Evolutionary conservation across 2,797 vertebrate species (phyloP), one percentile per base, ranked within the genome.

Genomic region (Acomys russatus): DNA sequence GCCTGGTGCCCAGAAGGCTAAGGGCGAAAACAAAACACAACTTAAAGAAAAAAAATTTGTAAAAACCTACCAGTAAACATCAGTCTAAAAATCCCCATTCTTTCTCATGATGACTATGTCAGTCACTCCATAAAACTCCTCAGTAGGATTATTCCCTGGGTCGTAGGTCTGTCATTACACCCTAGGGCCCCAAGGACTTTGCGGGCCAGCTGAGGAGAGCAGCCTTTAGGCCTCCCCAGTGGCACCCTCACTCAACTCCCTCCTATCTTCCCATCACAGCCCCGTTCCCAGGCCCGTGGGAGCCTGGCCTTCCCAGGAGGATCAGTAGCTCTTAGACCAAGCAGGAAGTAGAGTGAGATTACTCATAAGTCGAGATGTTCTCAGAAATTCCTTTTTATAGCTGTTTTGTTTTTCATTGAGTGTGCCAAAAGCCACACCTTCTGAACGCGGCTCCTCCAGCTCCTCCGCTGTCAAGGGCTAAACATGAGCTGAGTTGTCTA

Each of bases 311-410:
- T 94, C 95, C 93, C 80, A 90, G 93, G 84, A 96, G 51, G 80
- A 78, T 80, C 28, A n/a, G 12, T 71, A 80, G 85, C 91, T 83
- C 92, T 70, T 25, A 56, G 64, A 86, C 70, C 91, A 90, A 88
- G 49, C 84, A 96, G 96, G 90, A 97, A 97, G 71, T 49, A 88
- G 76, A 91, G 63, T 4, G 20, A 84, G 71, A 93, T 96, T 92
- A 97, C 77, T 93, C 94, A 79, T 11, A 82, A 77, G 71, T 18
- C 22, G 70, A n/a, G 77, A 94, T 59, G 84, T 93, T 97, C 96
- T 95, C 91, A 97, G 93, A 94, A 97, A 96, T 97, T 92, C 84
- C 68, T 93, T 86, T 91, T 93, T 74, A 88, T 56, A 95, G 83
- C 71, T 92, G 88, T 93, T 91, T 82, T 73, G 35, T 83, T 90